Conservation (phyloP, 2,113 vertebrate genomes). For the Erythrocercus mccallii region DNA sequence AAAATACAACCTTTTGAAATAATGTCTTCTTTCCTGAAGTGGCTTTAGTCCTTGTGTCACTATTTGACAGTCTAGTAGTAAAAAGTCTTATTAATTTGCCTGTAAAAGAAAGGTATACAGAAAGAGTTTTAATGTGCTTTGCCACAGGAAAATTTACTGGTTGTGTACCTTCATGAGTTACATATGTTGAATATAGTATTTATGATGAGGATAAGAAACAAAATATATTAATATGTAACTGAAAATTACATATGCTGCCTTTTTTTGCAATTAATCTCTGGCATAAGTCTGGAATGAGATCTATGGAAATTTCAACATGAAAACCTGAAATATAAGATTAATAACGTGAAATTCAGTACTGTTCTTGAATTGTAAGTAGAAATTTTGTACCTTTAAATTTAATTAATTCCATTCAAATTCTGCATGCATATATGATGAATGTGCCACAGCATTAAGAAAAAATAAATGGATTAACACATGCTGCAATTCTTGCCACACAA, state of each 20-base stretch:
- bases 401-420: conserved; percentile 50
- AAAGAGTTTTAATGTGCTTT: conserved; percentile 49
- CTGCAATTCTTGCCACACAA: background rate
- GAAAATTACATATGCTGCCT: conserved; percentile 48
- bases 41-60: background rate
- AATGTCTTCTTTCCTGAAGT: conserved; percentile 24
- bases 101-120: conserved; percentile 24
- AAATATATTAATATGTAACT: conserved; percentile 51
- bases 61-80: conserved; percentile 4
- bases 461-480: background rate
- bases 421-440: background rate
- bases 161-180: conserved; percentile 55
- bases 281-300: conserved; percentile 42
- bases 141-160: conserved; percentile 59
- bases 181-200: conserved; percentile 62
- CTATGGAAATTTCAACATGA: conserved; percentile 2
- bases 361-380: conserved; percentile 49
- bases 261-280: conserved; percentile 48
- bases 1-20: background rate
- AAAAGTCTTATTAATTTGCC: conserved; percentile 8
- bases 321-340: conserved; percentile 50
- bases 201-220: conserved; percentile 51
- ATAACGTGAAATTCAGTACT: conserved; percentile 6
- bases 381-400: conserved; percentile 35
- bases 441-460: background rate